phyloP scores from a whole-genome alignment of 2,888 invertebrate genomes.

The Caenorhabditis becei region DNA sequence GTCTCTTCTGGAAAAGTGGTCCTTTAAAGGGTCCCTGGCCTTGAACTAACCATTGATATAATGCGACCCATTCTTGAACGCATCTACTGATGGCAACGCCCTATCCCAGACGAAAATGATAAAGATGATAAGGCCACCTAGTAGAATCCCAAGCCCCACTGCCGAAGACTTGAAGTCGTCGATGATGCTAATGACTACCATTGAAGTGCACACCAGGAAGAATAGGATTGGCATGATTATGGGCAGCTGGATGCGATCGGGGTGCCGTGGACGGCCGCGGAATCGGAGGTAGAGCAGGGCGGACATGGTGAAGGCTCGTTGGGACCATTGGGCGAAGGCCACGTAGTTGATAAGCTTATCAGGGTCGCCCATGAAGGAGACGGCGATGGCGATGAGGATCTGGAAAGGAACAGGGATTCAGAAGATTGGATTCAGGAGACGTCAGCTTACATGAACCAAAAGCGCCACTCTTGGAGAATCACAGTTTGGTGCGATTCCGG shows the following conservation, averaged over 20 bases:
- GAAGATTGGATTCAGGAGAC: neutral
- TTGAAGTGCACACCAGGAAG: slow-evolving; percentile 71
- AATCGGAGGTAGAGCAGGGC: slow-evolving; percentile 77
- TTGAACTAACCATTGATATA: slow-evolving; percentile 35
- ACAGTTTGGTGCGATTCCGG: slow-evolving; percentile 71
- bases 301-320: slow-evolving; percentile 78
- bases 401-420: slow-evolving; percentile 26
- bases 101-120: slow-evolving; percentile 72
- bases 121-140: slow-evolving; percentile 71
- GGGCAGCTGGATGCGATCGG: slow-evolving; percentile 75
- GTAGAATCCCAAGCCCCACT: slow-evolving; percentile 69
- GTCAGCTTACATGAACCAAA: slow-evolving; percentile 73
- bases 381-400: slow-evolving; percentile 71
- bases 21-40: too few species aligned
- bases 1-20: slow-evolving; percentile 62
- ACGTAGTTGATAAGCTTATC: slow-evolving; percentile 78
- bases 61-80: slow-evolving; percentile 28
- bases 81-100: slow-evolving; percentile 43
- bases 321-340: slow-evolving; percentile 79
- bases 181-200: slow-evolving; percentile 73
- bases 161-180: slow-evolving; percentile 70
- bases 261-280: slow-evolving; percentile 64
- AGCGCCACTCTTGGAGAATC: slow-evolving; percentile 78
- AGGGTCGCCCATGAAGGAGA: slow-evolving; percentile 76
- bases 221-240: slow-evolving; percentile 79